Evolutionary conservation across 2,113 vertebrate genomes (phyloP), one percentile per base, ranked within the genome.

Genomic region (Elachura formosa): DNA sequence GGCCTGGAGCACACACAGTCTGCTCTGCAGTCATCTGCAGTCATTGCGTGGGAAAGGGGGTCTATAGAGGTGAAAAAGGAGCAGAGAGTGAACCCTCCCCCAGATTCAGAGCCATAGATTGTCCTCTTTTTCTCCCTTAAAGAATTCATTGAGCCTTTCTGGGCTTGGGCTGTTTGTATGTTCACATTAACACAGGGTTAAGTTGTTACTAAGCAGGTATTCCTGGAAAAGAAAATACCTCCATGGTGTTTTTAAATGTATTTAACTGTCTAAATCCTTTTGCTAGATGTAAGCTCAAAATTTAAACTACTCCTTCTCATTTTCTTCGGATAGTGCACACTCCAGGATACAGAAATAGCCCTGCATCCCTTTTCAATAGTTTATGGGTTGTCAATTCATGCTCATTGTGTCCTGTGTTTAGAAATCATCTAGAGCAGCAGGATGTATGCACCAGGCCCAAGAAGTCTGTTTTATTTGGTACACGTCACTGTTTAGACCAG

Each of bases 391-490:
- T 63, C 94, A 84, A 80, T 56, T 74, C 83, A 59, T 84, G 80
- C 80, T 95, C 31, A 51, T 55, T 90, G 73, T 59, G 79, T 43
- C 79, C 82, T 63, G 64, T 92, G 77, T 83, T 90, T 75, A 89
- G 86, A 90, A 90, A 81, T 43, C 64, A 67, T 54, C 72, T 63
- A 26, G 64, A 93, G 68, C 94, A 95, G 92, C 89, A 89, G 94
- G 90, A 92, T 78, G 45, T 49, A 61, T 22, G 76, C 52, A 51
- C 52, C n/a, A 85, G 40, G 51, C 76, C 66, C 84, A 59, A 41
- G 78, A 69, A 89, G 48, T 55, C 68, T 84, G 85, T 77, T 90
- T 92, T 55, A 48, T 86, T 93, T 92, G 4, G 0, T 63, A 62
- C 63, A 40, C 7, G 2, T 24, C 19, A 51, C 84, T 84, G 40